Evolutionary conservation across 2,888 invertebrate species (phyloP).

Genomic region (Pachydiplax longipennis): DNA sequence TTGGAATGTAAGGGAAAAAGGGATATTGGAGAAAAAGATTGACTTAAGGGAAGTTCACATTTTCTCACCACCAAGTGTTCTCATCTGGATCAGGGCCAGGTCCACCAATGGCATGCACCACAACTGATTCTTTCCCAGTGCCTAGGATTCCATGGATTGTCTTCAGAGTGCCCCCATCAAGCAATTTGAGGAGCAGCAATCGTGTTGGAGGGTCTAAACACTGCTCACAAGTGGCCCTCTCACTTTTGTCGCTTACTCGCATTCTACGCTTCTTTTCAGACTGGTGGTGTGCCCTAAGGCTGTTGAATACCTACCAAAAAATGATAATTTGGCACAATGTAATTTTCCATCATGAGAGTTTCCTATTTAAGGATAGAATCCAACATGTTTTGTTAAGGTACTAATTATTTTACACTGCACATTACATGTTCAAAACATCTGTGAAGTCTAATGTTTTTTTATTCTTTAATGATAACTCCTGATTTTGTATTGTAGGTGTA

Average conservation of each 20-base stretch:
- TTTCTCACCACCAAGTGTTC: slow-evolving; percentile 23
- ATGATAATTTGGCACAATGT: too few species aligned
- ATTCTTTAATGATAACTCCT: too few species aligned
- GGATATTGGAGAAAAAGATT: too few species aligned
- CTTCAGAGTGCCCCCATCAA: slow-evolving; percentile 62
- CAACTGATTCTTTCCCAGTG: slow-evolving; percentile 67
- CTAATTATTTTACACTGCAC: too few species aligned
- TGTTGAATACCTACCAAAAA: slow-evolving; percentile 60
- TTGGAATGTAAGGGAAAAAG: too few species aligned
- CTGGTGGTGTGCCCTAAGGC: slow-evolving; percentile 61
- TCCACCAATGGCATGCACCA: slow-evolving; percentile 64
- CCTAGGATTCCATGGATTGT: slow-evolving; percentile 65
- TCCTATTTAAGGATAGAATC: too few species aligned
- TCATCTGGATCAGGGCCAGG: slow-evolving; percentile 41
- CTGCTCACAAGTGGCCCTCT: slow-evolving; percentile 63
- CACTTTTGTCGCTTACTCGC: slow-evolving; percentile 65
- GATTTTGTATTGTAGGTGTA: too few species aligned
- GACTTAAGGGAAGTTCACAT: too few species aligned
- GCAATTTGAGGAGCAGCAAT: slow-evolving; percentile 64
- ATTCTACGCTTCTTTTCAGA: slow-evolving; percentile 61
- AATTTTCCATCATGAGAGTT: too few species aligned
- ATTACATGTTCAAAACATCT: too few species aligned
- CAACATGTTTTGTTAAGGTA: too few species aligned
- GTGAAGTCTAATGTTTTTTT: too few species aligned
- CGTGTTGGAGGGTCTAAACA: slow-evolving; percentile 66